These are phyloP conservation scores for Solen grandis DNA, from an alignment of 1,140 invertebrate species.

Conservation along the genomic window DNA sequence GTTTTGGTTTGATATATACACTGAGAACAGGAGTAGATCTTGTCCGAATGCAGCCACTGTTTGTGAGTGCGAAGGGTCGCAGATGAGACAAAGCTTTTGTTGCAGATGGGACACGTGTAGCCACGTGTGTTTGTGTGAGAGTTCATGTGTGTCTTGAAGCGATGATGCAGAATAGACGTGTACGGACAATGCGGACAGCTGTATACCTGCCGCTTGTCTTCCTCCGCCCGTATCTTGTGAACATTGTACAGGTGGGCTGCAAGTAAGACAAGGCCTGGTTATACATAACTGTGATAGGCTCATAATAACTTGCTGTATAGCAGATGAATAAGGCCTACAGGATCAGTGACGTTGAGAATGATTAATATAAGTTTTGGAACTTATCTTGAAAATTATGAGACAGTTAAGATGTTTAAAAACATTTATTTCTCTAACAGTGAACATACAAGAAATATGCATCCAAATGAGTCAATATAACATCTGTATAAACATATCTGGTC, in stretches of 20 bases:
- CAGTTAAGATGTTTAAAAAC: too few relatives aligned
- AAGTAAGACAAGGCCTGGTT: constrained; percentile 30
- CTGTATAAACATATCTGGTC: too few relatives aligned
- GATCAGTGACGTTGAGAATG: neutral
- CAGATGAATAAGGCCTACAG: neutral
- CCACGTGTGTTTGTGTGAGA: constrained; percentile 62
- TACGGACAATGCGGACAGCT: constrained; percentile 66
- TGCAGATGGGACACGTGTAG: constrained; percentile 61
- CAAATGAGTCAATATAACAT: too few relatives aligned
- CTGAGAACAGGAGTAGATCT: constrained; percentile 56
- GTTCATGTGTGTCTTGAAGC: constrained; percentile 64
- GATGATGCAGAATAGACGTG: constrained; percentile 52
- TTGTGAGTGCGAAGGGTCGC: constrained; percentile 62
- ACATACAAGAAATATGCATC: too few relatives aligned
- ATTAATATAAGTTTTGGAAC: too few relatives aligned
- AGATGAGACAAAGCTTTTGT: constrained; percentile 57
- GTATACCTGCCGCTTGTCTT: constrained; percentile 59
- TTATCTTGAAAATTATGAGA: too few relatives aligned
- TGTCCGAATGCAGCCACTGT: constrained; percentile 63
- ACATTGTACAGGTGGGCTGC: constrained; percentile 67
- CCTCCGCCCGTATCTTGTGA: constrained; percentile 62
- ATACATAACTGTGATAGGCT: neutral
- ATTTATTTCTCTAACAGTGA: too few relatives aligned
- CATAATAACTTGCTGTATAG: neutral
- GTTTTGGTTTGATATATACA: constrained; percentile 64